phyloP scores from a whole-genome alignment of 2,888 invertebrate genomes.

The Stenotaenia linearis region DNA sequence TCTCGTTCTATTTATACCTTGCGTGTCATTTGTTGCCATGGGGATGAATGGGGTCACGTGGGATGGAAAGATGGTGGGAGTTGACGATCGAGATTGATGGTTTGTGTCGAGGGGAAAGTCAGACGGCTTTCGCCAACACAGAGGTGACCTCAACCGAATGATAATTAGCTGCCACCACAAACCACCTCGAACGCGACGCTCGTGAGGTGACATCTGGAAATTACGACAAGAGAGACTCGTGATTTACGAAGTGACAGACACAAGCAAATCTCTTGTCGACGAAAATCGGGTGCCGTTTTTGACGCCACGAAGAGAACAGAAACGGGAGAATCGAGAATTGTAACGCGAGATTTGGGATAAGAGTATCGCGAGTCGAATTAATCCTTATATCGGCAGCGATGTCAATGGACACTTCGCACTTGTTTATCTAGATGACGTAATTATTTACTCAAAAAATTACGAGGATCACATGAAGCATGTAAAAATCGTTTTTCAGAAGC shows the following conservation, averaged over 20 bases:
- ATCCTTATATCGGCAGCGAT: too few species aligned
- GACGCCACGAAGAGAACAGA: too few species aligned
- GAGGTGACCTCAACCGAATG: conserved; percentile 24
- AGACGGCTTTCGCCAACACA: conserved; percentile 14
- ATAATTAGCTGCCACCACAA: conserved; percentile 26
- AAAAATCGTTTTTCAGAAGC: neutral
- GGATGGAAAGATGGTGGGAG: neutral
- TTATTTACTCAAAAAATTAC: neutral
- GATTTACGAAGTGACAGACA: conserved; percentile 26
- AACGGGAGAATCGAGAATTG: too few species aligned
- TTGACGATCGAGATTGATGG: conserved; percentile 17
- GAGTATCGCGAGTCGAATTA: too few species aligned
- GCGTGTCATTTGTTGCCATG: neutral
- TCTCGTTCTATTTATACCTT: neutral
- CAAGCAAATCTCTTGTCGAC: conserved; percentile 14
- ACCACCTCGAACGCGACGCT: conserved; percentile 9
- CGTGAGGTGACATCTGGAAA: conserved; percentile 19
- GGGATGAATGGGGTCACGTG: neutral
- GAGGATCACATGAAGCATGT: neutral
- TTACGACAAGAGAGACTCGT: neutral
- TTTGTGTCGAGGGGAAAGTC: conserved; percentile 2
- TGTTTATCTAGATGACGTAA: neutral
- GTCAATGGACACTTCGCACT: neutral
- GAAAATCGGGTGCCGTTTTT: neutral
- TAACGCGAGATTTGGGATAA: too few species aligned